Evolutionary conservation across 2,888 invertebrate species (phyloP).

Genomic region (Embidobia sp.): DNA sequence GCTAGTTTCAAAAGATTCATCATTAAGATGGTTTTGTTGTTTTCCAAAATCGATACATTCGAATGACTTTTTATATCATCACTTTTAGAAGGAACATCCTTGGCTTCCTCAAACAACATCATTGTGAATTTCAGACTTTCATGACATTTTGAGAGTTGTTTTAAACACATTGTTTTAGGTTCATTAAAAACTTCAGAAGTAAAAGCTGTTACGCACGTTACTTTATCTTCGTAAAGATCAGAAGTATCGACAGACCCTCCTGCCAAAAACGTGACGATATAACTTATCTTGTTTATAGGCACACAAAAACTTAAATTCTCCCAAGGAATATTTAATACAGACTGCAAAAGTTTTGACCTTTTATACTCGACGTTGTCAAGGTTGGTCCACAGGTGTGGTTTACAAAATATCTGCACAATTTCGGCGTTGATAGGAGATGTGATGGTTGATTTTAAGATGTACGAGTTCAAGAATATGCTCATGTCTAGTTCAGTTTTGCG

Average conservation of each 20-base stretch:
- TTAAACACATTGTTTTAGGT: conserved; percentile 44
- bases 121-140: conserved; percentile 67
- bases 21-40: conserved; percentile 46
- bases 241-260: no score
- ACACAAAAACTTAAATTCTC: conserved; percentile 60
- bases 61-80: no score
- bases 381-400: conserved; percentile 73
- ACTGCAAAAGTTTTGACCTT: conserved; percentile 71
- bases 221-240: conserved; percentile 26
- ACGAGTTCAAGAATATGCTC: conserved; percentile 79
- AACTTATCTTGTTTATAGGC: conserved; percentile 70
- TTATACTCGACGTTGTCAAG: conserved; percentile 66
- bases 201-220: conserved; percentile 22
- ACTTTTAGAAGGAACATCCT: no score
- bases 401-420: conserved; percentile 78
- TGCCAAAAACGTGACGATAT: conserved; percentile 70
- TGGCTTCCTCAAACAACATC: conserved; percentile 68
- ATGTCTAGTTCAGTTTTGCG: conserved; percentile 75
- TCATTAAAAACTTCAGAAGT: conserved; percentile 51
- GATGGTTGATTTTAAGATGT: conserved; percentile 78
- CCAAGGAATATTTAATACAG: conserved; percentile 71
- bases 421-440: conserved; percentile 78
- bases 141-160: conserved; percentile 70
- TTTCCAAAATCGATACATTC: background rate
- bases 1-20: conserved; percentile 58